Base-by-base conservation (phyloP, 2,113 vertebrate genomes). In the Meles meles region DNA sequence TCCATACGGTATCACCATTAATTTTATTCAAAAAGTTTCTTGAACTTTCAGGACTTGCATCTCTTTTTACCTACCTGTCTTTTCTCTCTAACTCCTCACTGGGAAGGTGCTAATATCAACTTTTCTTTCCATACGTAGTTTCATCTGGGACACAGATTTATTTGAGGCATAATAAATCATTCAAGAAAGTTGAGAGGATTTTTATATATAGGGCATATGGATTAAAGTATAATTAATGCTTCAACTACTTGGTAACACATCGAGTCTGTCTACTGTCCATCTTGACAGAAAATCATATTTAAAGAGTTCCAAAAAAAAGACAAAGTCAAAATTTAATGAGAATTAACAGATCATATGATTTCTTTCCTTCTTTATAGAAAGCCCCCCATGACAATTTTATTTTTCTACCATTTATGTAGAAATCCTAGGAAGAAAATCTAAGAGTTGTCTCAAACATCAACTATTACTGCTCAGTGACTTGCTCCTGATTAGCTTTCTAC, bases 201-300 rank as follows among this genome's bases (percentile, higher is more conserved):
- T 74, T 89, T n/a, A 4, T 44, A 15, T 27, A 7, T 13, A 59
- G n/a, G 20, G 31, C 18, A 74, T 55, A 27, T 52, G 37, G 1
- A 0, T 12, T 5, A 91, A 87, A 88, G 94, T 39, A 23, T 82
- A 69, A 93, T 18, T 2, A 37, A 76, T 12, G 17, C 23, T 29
- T 42, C n/a, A 59, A 99, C 99, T 99, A 99, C 99, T 99, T 99
- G 29, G 99, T 98, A 0, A 99, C 99, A 99, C 99, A 74, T 99
- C 96, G 0, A 99, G 97, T 47, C 98, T 97, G 4, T 97, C 98
- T 8, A 98, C 98, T 27, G 98, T 96, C 89, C 65, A 63, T 94
- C 99, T 99, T 55, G 98, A 93, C 52, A 99, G 47, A 17, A 86
- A 82, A 88, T 99, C 99, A 1, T 99, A 99, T 17, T 96, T 20